Evolutionary conservation across 2,888 invertebrate genomes (phyloP).

Genomic region (Branchellion lobata): DNA sequence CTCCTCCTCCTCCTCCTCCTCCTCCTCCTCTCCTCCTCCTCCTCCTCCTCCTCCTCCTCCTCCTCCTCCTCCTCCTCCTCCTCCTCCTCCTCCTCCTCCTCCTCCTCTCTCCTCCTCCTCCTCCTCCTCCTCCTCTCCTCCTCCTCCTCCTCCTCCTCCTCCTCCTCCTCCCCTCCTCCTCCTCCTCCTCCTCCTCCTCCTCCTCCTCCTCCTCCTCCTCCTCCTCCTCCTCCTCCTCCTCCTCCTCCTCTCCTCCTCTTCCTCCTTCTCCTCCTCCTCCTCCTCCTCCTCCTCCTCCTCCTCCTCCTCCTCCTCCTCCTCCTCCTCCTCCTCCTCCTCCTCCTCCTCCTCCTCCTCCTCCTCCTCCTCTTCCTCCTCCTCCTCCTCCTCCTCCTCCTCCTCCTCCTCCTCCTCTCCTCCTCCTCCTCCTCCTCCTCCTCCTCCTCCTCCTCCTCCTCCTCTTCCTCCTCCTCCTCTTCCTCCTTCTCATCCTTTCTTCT

Average conservation of each 20-base stretch:
- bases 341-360: background rate
- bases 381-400: background rate
- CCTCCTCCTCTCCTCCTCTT: background rate
- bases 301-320: conserved; percentile 5
- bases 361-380: conserved; percentile 1
- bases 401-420: background rate
- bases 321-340: conserved; percentile 1
- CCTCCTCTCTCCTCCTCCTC: background rate
- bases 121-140: background rate
- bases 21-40: background rate
- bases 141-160: no score
- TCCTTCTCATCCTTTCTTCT: no score
- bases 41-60: background rate
- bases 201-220: conserved; percentile 5
- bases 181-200: conserved; percentile 1
- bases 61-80: background rate
- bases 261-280: background rate
- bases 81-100: conserved; percentile 10
- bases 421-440: background rate
- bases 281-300: background rate
- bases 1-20: background rate
- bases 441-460: background rate
- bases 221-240: background rate
- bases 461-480: background rate
- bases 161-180: no score